Conservation (phyloP, 2,888 invertebrate genomes). For the Amiota minor region DNA sequence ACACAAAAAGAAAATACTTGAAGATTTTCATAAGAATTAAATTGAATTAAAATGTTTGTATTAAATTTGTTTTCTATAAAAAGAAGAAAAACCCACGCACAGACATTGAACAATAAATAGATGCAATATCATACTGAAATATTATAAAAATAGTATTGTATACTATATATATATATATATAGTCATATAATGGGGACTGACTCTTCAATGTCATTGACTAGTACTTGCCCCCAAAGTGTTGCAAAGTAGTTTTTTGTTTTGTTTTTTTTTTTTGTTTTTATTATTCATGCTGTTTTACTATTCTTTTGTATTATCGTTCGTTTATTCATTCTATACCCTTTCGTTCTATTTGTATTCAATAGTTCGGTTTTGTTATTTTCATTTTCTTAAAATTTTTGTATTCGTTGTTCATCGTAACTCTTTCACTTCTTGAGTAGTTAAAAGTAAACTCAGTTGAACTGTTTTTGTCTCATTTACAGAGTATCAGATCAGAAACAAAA, state of each 20-base stretch:
- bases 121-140: background rate
- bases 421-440: background rate
- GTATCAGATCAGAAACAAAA: constrained; percentile 44
- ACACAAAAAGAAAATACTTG: too few relatives aligned
- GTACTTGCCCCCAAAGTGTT: constrained; percentile 61
- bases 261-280: too few relatives aligned
- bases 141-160: background rate
- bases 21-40: too few relatives aligned
- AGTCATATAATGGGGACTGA: constrained; percentile 34
- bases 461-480: constrained; percentile 30
- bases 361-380: background rate
- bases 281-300: constrained; percentile 42
- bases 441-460: background rate
- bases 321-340: background rate
- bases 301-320: constrained; percentile 26
- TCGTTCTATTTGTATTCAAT: constrained; percentile 1
- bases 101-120: constrained; percentile 18
- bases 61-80: background rate
- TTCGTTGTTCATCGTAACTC: constrained; percentile 13
- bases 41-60: background rate
- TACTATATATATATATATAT: constrained; percentile 2
- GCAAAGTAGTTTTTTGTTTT: constrained; percentile 47
- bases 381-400: too few relatives aligned
- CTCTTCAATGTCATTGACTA: constrained; percentile 61
- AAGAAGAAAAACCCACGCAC: background rate